Evolutionary conservation across 1,140 invertebrate genomes (phyloP), one percentile per base, ranked within the genome.

Genomic region (Pogonognathellus flavescens): DNA sequence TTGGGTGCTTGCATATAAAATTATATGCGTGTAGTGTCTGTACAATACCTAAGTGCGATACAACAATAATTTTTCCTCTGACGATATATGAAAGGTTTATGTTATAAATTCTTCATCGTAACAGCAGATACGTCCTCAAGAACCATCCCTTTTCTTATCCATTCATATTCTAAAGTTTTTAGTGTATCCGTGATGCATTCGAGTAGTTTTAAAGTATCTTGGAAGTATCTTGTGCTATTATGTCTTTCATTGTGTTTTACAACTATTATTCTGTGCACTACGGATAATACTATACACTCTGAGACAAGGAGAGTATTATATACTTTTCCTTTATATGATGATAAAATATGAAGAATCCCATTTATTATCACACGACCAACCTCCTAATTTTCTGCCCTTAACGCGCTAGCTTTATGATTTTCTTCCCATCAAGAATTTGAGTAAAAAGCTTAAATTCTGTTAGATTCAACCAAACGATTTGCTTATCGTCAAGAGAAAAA

Each of bases 261-360:
- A n/a, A n/a, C n/a, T 62, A n/a, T 13, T 62, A 20, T 55, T 14
- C 16, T 55, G 22, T 66, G 25, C 22, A 41, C 2, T 41, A 41
- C 31, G 31, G 31, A 41, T 41, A 41, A 41, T 41, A 41, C 2
- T 41, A 41, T 41, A 41, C 31, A 41, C 53, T 57, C n/a, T 13
- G 2, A 2, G 2, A 57, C 53, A 57, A n/a, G n/a, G n/a, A n/a
- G n/a, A 57, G 53, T 57, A 57, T 76, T 50, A 16, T 76, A 66
- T 25, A 25, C 62, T 14, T 66, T 13, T 25, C 25, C 59, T 20
- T 66, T 66, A 41, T 41, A 41, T 57, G 41, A 76, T 49, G 31
- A 76, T 76, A 76, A 76, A 72, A 76, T 76, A 72, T 72, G 49
- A 76, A 76, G 70, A 76, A 76, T 76, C 22, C 70, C 70, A 76